Evolutionary conservation across 1,140 invertebrate species (phyloP).

Genomic region (Phymorhynchus buccinoides): DNA sequence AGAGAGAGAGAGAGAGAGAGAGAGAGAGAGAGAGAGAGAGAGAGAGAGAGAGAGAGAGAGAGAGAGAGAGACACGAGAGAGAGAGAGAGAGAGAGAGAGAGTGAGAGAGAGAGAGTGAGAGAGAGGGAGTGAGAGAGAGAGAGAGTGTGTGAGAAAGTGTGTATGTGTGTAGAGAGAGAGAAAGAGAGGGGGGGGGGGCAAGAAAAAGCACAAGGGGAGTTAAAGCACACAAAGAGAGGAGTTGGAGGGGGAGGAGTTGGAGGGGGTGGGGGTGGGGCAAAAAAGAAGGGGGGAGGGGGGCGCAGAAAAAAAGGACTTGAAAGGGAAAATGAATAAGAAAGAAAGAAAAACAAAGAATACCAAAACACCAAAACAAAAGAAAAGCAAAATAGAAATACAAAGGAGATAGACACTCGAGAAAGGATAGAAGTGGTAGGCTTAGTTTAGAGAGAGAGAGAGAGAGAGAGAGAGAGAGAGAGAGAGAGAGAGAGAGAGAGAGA

Average conservation of each 20-base stretch:
- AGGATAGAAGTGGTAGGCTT: background rate
- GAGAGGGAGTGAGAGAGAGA: background rate
- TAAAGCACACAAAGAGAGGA: background rate
- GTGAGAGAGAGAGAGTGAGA: background rate
- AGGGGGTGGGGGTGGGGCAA: background rate
- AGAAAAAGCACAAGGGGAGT: too few species aligned
- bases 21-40: background rate
- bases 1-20: background rate
- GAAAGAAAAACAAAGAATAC: background rate
- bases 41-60: background rate
- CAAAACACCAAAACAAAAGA: background rate
- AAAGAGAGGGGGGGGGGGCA: too few species aligned
- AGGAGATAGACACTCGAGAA: background rate
- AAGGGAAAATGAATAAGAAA: slow-evolving; percentile 6
- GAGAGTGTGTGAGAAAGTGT: too few species aligned
- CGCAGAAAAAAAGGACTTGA: background rate
- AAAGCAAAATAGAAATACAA: background rate
- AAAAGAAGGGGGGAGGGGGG: background rate
- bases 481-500: background rate
- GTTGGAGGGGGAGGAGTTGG: background rate
- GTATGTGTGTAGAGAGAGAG: too few species aligned
- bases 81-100: background rate
- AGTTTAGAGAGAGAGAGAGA: background rate
- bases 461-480: background rate
- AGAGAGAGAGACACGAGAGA: too few species aligned